Conservation (phyloP, 2,797 vertebrate genomes). For the Bovichtus diacanthus region DNA sequence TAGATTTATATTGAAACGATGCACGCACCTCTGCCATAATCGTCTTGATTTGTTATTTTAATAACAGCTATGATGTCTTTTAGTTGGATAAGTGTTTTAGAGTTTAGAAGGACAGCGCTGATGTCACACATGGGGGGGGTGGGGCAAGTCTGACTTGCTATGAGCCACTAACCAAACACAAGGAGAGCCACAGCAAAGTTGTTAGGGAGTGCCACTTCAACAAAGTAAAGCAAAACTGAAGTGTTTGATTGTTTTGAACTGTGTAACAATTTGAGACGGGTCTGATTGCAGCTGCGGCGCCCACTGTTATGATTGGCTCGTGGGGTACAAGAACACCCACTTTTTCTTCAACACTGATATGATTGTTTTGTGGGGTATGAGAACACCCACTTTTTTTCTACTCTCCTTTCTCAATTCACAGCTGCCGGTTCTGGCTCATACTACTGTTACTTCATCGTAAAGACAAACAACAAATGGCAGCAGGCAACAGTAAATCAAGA, state of each 20-base stretch:
- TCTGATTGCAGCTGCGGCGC: no score
- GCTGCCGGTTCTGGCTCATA: no score
- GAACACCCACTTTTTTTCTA: no score
- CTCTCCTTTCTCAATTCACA: no score
- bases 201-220: neutral
- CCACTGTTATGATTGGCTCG: no score
- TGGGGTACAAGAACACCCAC: no score
- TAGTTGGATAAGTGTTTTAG: neutral
- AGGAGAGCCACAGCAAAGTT: neutral
- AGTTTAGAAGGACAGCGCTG: neutral
- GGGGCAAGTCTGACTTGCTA: neutral
- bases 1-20: slow-evolving; percentile 9
- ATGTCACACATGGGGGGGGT: neutral
- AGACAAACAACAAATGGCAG: no score
- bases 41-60: neutral
- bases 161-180: neutral
- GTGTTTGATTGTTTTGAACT: neutral
- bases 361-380: no score
- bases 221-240: neutral
- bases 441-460: no score
- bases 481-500: no score
- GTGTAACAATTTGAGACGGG: no score
- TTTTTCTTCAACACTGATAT: no score
- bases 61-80: neutral
- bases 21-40: neutral